These are phyloP conservation scores for Strigamia maritima DNA, from an alignment of 2,888 invertebrate species.

Conservation along the genomic window DNA sequence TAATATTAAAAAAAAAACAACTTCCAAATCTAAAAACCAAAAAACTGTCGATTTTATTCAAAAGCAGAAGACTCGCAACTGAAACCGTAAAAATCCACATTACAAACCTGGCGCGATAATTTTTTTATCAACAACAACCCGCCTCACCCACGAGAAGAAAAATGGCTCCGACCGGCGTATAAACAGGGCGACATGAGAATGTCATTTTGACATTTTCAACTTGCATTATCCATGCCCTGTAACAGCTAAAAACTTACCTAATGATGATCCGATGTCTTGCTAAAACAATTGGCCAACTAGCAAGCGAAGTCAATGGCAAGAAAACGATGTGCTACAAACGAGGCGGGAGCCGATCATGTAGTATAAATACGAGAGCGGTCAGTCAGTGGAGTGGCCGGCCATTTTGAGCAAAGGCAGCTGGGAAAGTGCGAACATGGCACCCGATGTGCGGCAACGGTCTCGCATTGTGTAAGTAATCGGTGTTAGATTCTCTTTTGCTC, in stretches of 20 bases:
- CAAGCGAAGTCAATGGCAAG: neutral
- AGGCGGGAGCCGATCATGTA: neutral
- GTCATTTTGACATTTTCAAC: constrained; percentile 28
- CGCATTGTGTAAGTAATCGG: constrained; percentile 39
- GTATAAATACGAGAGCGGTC: constrained; percentile 20
- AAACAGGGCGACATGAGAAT: constrained; percentile 24
- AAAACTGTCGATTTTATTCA: neutral
- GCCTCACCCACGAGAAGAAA: neutral
- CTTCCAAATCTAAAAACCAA: neutral
- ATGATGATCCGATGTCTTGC: constrained; percentile 12
- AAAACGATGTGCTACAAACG: neutral
- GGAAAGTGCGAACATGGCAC: constrained; percentile 38
- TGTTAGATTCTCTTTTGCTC: constrained; percentile 35
- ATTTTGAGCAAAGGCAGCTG: constrained; percentile 38
- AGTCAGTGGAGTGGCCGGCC: constrained; percentile 29
- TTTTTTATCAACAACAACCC: constrained; percentile 1
- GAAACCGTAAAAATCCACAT: neutral
- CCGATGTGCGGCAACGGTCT: constrained; percentile 35
- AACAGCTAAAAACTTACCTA: constrained; percentile 18
- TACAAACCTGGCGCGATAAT: constrained; percentile 32
- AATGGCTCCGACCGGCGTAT: constrained; percentile 32
- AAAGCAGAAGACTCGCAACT: neutral
- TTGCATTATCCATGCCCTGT: neutral
- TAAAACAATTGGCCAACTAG: neutral
- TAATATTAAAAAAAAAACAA: neutral